phyloP scores from a whole-genome alignment of 1,140 invertebrate genomes.

The Episyrphus balteatus region DNA sequence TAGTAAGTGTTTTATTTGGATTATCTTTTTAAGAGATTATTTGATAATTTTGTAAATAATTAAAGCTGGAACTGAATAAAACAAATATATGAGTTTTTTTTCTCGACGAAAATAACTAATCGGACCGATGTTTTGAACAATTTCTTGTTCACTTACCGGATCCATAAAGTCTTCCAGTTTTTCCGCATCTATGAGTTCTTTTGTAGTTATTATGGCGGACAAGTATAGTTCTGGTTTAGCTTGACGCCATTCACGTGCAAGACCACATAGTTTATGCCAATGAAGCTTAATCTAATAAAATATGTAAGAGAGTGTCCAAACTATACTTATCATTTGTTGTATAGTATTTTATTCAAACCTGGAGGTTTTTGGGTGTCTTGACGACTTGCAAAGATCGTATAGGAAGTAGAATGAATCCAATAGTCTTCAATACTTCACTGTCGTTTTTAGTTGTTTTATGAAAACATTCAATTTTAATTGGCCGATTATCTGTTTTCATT shows the following conservation, averaged over 20 bases:
- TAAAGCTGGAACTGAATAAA: too few relatives aligned
- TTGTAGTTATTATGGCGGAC: constrained; percentile 15
- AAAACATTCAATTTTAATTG: constrained; percentile 22
- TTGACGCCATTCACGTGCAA: constrained; percentile 16
- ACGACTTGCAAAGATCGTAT: constrained; percentile 21
- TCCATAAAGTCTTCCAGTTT: too few relatives aligned
- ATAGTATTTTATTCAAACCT: constrained; percentile 6
- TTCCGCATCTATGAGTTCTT: too few relatives aligned
- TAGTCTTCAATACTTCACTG: constrained; percentile 7
- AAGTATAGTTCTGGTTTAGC: constrained; percentile 26
- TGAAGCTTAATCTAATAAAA: constrained; percentile 16
- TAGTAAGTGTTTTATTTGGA: too few relatives aligned
- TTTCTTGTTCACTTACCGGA: too few relatives aligned
- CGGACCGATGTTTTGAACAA: too few relatives aligned
- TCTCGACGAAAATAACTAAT: too few relatives aligned
- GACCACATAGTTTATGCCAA: constrained; percentile 28
- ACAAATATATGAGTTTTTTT: too few relatives aligned
- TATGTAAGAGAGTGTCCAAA: too few relatives aligned
- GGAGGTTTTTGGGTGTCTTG: neutral
- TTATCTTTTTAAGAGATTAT: too few relatives aligned
- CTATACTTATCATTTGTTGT: neutral
- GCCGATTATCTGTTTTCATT: constrained; percentile 27
- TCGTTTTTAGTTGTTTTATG: constrained; percentile 4
- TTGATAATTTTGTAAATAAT: too few relatives aligned
- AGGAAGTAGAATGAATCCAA: constrained; percentile 22